Evolutionary conservation across 2,113 vertebrate species (phyloP).

Genomic region (Pycnonotus jocosus): DNA sequence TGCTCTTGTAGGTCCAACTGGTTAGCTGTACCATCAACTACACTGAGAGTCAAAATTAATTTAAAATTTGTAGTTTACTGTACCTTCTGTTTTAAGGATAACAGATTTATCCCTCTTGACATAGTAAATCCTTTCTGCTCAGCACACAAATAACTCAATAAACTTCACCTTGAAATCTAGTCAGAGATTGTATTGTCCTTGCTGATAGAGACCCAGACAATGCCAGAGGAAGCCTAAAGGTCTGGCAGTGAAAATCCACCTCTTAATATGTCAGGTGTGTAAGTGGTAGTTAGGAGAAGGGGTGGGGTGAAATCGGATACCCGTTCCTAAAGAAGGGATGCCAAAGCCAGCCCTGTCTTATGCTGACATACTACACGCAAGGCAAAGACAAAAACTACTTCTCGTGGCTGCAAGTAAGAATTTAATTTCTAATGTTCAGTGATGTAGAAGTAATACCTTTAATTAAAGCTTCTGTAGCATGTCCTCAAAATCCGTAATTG

Average conservation of each 20-base stretch:
- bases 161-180: slow-evolving; percentile 1
- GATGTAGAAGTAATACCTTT: slow-evolving; percentile 79
- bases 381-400: slow-evolving; percentile 58
- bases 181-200: not conserved
- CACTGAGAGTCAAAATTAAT: fast-evolving
- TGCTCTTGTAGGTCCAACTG: not conserved
- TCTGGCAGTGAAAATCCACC: not conserved
- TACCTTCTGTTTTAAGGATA: not conserved
- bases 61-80: not conserved
- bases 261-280: not conserved
- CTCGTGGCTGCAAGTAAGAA: slow-evolving; percentile 65
- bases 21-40: not conserved
- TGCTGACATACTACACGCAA: not conserved
- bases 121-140: not conserved
- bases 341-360: not conserved
- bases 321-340: not conserved
- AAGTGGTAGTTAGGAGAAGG: not conserved
- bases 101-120: not conserved
- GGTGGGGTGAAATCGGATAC: not conserved
- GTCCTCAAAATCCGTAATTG: slow-evolving; percentile 80
- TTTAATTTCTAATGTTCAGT: slow-evolving; percentile 72
- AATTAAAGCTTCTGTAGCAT: slow-evolving; percentile 93
- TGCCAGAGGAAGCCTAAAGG: not conserved
- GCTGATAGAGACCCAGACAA: not conserved
- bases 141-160: not conserved